phyloP scores from a whole-genome alignment of 1,140 invertebrate genomes.

The Gryon sp. region DNA sequence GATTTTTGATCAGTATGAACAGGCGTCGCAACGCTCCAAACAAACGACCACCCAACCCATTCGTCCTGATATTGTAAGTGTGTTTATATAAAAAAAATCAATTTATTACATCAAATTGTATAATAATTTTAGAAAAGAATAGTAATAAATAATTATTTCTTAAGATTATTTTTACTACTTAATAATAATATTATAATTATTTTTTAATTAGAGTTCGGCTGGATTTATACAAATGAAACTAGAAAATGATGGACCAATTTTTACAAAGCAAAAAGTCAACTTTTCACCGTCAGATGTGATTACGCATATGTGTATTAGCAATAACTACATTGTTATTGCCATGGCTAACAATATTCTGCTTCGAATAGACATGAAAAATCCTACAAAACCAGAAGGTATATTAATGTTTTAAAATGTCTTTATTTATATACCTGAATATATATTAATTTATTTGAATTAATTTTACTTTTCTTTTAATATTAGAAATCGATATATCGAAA shows the following conservation, averaged over 20 bases:
- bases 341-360: conserved; percentile 91
- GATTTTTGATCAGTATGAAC: conserved; percentile 88
- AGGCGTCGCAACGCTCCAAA: conserved; percentile 82
- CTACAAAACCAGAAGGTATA: conserved; percentile 88
- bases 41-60: conserved; percentile 72
- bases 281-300: conserved; percentile 88
- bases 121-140: neutral
- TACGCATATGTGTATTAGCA: conserved; percentile 89
- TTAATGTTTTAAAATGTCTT: conserved; percentile 8
- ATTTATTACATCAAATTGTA: conserved; percentile 7
- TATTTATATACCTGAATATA: conserved; percentile 8
- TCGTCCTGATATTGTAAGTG: conserved; percentile 77
- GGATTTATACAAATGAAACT: conserved; percentile 86
- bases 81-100: conserved; percentile 30
- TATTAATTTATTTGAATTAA: conserved; percentile 2
- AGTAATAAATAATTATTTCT: no score
- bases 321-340: conserved; percentile 89
- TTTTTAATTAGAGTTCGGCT: conserved; percentile 69
- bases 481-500: conserved; percentile 83
- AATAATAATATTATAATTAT: neutral
- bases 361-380: conserved; percentile 89
- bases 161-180: no score
- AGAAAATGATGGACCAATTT: conserved; percentile 87
- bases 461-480: conserved; percentile 55
- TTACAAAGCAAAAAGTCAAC: conserved; percentile 88